These are phyloP conservation scores for Geococcyx californianus DNA, from an alignment of 2,113 vertebrate genomes.

Conservation along the genomic window DNA sequence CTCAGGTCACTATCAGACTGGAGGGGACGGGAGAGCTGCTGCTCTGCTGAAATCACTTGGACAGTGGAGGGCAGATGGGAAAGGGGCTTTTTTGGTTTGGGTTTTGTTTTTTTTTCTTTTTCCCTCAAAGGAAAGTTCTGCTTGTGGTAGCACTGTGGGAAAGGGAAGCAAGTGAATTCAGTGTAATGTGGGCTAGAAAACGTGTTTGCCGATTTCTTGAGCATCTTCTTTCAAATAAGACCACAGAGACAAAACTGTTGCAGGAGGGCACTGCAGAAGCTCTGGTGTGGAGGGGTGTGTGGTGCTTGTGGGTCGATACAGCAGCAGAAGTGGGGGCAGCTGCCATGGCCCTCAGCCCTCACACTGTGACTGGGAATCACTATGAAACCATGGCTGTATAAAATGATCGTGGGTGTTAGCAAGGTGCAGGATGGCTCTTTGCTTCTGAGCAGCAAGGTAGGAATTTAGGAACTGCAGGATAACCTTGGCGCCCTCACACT, in stretches of 20 bases:
- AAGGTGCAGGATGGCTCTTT: fast-evolving
- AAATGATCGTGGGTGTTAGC: fast-evolving
- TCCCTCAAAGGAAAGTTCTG: not conserved
- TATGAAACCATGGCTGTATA: fast-evolving
- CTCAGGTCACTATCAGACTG: not conserved
- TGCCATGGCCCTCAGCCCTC: not conserved
- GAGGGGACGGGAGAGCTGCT: not conserved
- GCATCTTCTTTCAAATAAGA: not conserved
- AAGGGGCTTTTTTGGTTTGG: not conserved
- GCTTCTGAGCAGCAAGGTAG: not conserved
- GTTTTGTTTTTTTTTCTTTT: not conserved
- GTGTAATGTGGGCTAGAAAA: not conserved
- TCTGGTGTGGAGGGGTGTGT: fast-evolving
- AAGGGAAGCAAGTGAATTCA: not conserved
- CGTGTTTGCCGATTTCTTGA: not conserved
- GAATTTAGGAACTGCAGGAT: not conserved
- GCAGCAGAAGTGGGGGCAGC: fast-evolving
- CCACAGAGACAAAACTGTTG: too few relatives aligned
- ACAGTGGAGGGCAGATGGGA: not conserved
- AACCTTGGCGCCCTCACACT: not conserved
- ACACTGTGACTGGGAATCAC: fast-evolving
- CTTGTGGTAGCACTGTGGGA: not conserved
- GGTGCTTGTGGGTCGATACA: too few relatives aligned
- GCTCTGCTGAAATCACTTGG: not conserved
- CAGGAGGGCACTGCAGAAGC: fast-evolving